Percentiles rank a stretch among this genome's conserved stretches.
phyloP scores from a whole-genome alignment of 35 echinoderm and acorn worm genomes.

The Diadema setosum region DNA sequence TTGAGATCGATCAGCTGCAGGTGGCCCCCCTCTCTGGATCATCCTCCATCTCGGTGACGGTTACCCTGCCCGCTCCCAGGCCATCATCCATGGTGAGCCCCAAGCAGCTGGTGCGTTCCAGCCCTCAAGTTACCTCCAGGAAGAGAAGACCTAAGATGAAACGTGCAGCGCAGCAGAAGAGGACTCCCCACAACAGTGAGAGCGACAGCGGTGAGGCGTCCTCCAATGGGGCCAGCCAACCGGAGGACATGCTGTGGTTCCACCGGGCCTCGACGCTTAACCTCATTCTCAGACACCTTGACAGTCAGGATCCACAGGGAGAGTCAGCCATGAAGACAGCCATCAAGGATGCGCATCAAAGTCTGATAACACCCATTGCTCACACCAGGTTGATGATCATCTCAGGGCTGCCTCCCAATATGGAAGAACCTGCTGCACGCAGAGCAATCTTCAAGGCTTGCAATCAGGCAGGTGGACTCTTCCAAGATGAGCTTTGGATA shows the following conservation, averaged over 20 bases:
- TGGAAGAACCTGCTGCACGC: constrained; percentile 49
- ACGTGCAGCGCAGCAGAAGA: constrained; percentile 1
- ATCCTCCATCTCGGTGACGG: neutral
- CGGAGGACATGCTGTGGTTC: constrained; percentile 89
- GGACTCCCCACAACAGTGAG: constrained; percentile 59
- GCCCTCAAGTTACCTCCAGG: constrained; percentile 43
- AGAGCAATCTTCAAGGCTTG: constrained; percentile 46
- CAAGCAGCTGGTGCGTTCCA: constrained; percentile 13
- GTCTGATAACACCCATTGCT: constrained; percentile 7
- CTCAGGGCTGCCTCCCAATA: constrained; percentile 57
- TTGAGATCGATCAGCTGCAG: constrained; percentile 39
- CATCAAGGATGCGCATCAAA: constrained; percentile 64
- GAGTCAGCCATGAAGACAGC: constrained; percentile 37
- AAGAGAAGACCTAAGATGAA: constrained; percentile 60
- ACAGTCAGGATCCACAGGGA: constrained; percentile 17
- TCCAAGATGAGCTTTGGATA: constrained; percentile 66
- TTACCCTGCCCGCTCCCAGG: neutral
- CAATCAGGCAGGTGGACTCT: constrained; percentile 62
- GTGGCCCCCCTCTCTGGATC: neutral
- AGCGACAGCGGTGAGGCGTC: constrained; percentile 49
- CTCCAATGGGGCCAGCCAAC: constrained; percentile 6
- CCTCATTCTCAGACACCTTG: constrained; percentile 50
- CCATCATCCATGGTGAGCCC: neutral
- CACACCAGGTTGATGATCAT: constrained; percentile 60
- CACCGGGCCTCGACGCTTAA: constrained; percentile 58